These are phyloP conservation scores for Anser brachyrhynchus DNA, from an alignment of 2,113 vertebrate genomes.

Conservation along the genomic window DNA sequence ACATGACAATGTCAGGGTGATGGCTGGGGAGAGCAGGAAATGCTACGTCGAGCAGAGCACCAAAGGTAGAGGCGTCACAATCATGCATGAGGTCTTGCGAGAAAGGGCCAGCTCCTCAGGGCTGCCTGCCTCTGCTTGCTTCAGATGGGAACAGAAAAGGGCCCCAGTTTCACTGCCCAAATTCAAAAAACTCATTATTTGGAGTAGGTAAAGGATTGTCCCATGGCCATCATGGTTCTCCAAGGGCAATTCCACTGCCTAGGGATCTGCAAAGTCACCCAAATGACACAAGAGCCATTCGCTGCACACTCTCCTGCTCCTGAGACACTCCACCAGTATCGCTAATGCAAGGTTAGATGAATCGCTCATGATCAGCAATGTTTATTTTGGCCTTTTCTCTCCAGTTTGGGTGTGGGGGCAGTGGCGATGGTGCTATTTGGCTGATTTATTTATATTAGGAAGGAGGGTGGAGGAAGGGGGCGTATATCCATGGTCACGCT, in stretches of 20 bases:
- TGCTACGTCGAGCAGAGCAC: rapidly evolving
- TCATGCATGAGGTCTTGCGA: background rate
- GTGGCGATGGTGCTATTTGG: background rate
- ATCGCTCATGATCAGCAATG: background rate
- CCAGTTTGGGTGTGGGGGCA: slow-evolving; percentile 42
- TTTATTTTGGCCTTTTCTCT: slow-evolving; percentile 51
- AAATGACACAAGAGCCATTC: background rate
- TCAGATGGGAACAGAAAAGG: background rate
- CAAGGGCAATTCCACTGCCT: background rate
- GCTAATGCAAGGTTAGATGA: background rate
- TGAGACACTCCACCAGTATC: background rate
- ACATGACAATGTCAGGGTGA: background rate
- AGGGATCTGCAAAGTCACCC: background rate
- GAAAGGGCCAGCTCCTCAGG: background rate
- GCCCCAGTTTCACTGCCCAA: rapidly evolving
- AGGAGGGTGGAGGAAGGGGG: slow-evolving; percentile 62
- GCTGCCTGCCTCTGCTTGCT: background rate
- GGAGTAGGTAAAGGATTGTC: background rate
- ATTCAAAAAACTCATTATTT: background rate
- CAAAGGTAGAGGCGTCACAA: background rate
- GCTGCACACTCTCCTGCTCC: background rate
- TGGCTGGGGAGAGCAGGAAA: background rate
- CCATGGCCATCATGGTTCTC: background rate
- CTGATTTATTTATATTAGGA: slow-evolving; percentile 58
- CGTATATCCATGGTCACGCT: slow-evolving; percentile 67